These are phyloP conservation scores for Gymnarchus niloticus DNA, from an alignment of 2,113 vertebrate genomes.

Conservation along the genomic window DNA sequence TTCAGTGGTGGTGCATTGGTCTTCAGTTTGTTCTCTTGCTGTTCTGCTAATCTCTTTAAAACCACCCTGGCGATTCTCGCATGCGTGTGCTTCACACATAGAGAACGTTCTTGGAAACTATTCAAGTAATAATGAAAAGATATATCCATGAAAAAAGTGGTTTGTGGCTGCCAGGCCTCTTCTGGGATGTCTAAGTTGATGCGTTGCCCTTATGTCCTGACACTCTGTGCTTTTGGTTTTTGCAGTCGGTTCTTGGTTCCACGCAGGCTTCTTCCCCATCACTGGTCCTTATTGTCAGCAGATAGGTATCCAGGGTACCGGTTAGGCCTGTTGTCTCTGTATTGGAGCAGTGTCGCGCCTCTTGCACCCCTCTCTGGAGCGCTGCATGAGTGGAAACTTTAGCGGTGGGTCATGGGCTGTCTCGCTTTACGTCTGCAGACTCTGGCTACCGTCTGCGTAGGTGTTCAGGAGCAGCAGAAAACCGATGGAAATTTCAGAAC, in stretches of 20 bases:
- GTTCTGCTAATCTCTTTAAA: neutral
- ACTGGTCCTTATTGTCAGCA: neutral
- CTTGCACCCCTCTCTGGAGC: neutral
- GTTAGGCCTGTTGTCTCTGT: neutral
- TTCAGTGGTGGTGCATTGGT: neutral
- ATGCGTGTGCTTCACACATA: neutral
- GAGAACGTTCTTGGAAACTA: neutral
- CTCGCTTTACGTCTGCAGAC: neutral
- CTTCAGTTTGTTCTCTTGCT: neutral
- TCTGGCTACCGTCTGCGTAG: neutral
- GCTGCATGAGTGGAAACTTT: neutral
- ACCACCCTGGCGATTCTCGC: neutral
- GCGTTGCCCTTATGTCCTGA: too few species aligned
- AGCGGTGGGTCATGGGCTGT: neutral
- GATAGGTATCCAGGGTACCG: neutral
- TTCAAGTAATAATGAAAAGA: too few species aligned
- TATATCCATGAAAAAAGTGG: neutral
- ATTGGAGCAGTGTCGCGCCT: neutral
- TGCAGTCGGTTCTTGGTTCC: neutral
- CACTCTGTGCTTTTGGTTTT: neutral
- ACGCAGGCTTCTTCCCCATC: neutral
- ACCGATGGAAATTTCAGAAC: neutral
- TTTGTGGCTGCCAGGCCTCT: neutral
- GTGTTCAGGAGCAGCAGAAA: neutral
- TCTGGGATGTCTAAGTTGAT: neutral